Base-by-base conservation (phyloP, 2,797 vertebrate genomes). In the Peromyscus melanophrys region DNA sequence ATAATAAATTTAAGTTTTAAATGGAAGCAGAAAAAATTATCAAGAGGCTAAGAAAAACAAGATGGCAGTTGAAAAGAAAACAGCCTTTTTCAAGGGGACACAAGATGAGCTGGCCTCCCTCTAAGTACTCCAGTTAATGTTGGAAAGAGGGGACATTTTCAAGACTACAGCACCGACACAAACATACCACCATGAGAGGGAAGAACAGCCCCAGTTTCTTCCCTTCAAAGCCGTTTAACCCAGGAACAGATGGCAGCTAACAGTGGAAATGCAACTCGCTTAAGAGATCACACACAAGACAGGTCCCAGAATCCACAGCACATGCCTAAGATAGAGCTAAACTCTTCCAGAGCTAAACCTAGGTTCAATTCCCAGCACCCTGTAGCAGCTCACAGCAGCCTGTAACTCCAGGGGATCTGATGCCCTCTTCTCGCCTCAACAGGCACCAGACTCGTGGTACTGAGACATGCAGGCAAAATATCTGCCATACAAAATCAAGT, bases 11-110 rank as follows among this genome's bases (percentile, higher is more conserved):
- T 52, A 81, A 86, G 49, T 49, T 93, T 87, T 83, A 84, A 88
- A 83, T 87, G 69, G 43, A 14, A 63, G 43, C 69, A 65, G 69
- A 52, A 89, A 73, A 80, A 78, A 94, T 14, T 43, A 82, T 63
- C 16, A 57, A 9, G 59, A 49, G 69, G n/a, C 31, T 57, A 86
- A 92, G 40, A 90, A 97, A 95, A 92, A 89, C 59, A 23, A 52
- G 77, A 34, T 78, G 73, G 49, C 46, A 57, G 73, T 59, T 40
- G 19, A 86, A 87, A 16, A 52, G 67, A 71, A 92, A 84, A 83
- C 0, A 89, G n/a, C 40, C 52, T 31, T 78, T 37, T 75, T 14
- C 86, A 96, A 96, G 49, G 27, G 65, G 65, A 37, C 59, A 37
- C 19, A 69, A 84, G 49, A 75, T 59, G 7, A 94, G 4, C 0